Conservation (phyloP, 2,113 vertebrate genomes). For the Gambusia affinis region DNA sequence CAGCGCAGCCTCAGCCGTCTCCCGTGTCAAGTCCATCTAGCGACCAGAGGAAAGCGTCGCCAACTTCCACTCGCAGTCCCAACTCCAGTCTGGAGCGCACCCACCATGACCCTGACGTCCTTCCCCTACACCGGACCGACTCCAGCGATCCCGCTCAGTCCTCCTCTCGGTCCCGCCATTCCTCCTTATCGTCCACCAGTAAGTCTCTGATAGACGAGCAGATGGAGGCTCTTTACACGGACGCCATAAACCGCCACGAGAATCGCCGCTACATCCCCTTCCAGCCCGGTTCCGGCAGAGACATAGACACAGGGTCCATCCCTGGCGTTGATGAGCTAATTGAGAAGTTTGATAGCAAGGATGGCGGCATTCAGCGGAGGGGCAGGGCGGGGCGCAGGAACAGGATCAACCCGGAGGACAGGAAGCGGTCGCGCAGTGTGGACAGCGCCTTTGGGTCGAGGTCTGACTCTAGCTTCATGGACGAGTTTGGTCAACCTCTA, state of each 20-base stretch:
- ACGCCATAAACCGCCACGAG: conserved; percentile 92
- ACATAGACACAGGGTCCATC: conserved; percentile 92
- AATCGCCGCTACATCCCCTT: conserved; percentile 97
- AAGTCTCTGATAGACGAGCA: conserved; percentile 84
- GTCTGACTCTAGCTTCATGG: conserved; percentile 71
- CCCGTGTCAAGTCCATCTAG: conserved; percentile 42
- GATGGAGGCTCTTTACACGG: conserved; percentile 87
- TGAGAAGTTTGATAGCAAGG: conserved; percentile 90
- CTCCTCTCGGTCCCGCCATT: conserved; percentile 81
- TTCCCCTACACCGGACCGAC: conserved; percentile 88
- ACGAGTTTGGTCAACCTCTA: conserved; percentile 76
- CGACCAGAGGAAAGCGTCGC: conserved; percentile 59
- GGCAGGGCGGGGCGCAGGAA: conserved; percentile 88
- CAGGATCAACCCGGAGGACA: conserved; percentile 88
- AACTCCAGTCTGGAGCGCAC: conserved; percentile 76
- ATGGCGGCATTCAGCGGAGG: conserved; percentile 82
- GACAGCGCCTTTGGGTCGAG: conserved; percentile 85
- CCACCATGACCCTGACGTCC: conserved; percentile 86
- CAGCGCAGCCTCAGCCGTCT: conserved; percentile 68
- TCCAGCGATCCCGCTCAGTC: conserved; percentile 84
- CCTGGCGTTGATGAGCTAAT: conserved; percentile 92
- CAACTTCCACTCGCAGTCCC: conserved; percentile 70
- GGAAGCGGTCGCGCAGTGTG: conserved; percentile 90
- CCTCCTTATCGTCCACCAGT: conserved; percentile 83
- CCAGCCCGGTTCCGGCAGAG: conserved; percentile 90